Base-by-base conservation (phyloP, 2,113 vertebrate genomes). In the Carlito syrichta region DNA sequence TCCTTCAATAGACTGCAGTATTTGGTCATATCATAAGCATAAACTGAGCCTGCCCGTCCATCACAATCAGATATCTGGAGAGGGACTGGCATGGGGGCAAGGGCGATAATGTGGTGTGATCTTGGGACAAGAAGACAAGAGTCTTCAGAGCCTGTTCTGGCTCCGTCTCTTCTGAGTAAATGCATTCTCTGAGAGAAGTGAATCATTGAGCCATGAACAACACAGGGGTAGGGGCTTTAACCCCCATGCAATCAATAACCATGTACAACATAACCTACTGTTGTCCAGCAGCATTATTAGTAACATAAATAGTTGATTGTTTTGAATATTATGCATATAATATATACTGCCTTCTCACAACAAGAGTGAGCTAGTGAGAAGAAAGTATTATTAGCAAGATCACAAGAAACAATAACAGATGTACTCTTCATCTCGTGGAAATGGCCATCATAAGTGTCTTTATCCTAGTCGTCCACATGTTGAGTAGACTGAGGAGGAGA, bases 31-130 rank as follows among this genome's bases (percentile, higher is more conserved):
- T 38, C 16, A 45, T 11, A 2, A 38, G 56, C 14, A 2, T 45
- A 68, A 43, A 11, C n/a, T n/a, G n/a, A n/a, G 89, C 38, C 60
- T 86, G 27, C 56, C 10, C 27, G 30, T 32, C 45, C 11, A 3
- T 73, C 2, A 62, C 6, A 43, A 63, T 54, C 60, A 56, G 62
- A 20, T 63, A 27, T 85, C n/a, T 40, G 19, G 69, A 60, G n/a
- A n/a, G n/a, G 71, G 43, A 25, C 4, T 2, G 40, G 52, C 0
- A 1, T 66, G 13, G 19, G n/a, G 35, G n/a, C 4, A 43, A 1
- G 38, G 32, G 9, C 8, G 3, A 9, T 30, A 43, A 66, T 9
- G 27, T 32, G 40, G 52, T 11, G 38, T 48, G 50, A 3, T 27
- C 23, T 32, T 48, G 16, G 54, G 66, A 20, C 30, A n/a, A 2